Base-by-base conservation (phyloP, 2,888 invertebrate species). In the Scaeva pyrastri region DNA sequence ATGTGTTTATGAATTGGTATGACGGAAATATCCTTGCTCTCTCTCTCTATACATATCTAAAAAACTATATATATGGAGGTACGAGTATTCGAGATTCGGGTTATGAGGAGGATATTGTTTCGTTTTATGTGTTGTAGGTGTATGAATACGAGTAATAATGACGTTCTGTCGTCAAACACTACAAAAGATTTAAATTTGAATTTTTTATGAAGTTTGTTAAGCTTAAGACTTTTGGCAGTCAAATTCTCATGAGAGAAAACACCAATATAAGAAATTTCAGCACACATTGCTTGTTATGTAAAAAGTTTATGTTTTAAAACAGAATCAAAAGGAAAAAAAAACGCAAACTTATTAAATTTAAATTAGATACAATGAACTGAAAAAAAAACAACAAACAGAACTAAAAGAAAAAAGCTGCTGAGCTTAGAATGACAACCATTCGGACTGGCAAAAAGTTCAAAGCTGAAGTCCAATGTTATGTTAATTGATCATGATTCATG, bases 161-260 rank as follows among this genome's bases (percentile, higher is more conserved):
- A 76, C 58, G 10, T 56, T 68, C 45, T 71, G 66, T 26, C 68
- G 68, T 50, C 80, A 72, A 85, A 81, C 76, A 76, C 85, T 85
- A 76, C 74, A 70, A 43, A 58, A 56, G 50, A 66, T 68, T 31
- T 50, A 10, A 68, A 16, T 60, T 48, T 8, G n/a, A n/a, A 19
- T 14, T 14, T 56, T 56, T 12, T 62, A 48, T 48, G 66, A 66
- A 55, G 62, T 50, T 68, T 64, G 71, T 76, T 81, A 76, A 64
- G 36, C 64, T 76, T 81, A 76, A 64, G 36, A 21, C 36, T 52
- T 62, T 60, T 43, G 48, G 36, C 43, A 41, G 60, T 55, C 56
- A 70, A 55, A 62, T 62, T 64, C 72, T 72, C 55, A 73, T 78
- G 77, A 83, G 77, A 83, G 26, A 45, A 31, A 79, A 74, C 64